phyloP scores from a whole-genome alignment of 2,888 invertebrate species.

The Linyphia triangularis region DNA sequence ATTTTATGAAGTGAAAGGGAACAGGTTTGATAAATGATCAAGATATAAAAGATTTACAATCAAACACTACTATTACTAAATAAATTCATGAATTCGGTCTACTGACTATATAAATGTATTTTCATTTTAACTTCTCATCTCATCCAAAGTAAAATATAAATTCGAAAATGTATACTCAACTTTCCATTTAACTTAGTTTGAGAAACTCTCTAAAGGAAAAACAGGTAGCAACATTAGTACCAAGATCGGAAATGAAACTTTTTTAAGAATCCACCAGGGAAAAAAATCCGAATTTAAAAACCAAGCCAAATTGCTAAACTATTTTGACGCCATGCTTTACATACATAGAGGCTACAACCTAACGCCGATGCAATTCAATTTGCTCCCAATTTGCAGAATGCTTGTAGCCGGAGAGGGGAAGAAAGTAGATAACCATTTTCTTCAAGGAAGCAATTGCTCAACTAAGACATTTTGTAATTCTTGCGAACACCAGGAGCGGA shows the following conservation, averaged over 20 bases:
- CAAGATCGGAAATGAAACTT: no score
- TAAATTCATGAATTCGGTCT: no score
- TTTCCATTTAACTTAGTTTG: neutral
- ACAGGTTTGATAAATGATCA: no score
- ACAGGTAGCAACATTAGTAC: neutral
- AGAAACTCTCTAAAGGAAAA: neutral
- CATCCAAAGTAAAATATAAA: no score
- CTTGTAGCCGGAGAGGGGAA: neutral
- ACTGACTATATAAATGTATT: no score
- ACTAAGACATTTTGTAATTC: conserved; percentile 58
- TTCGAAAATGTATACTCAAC: neutral
- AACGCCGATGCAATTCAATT: conserved; percentile 3
- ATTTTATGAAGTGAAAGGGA: no score
- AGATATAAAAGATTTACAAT: no score
- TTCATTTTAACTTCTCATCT: no score
- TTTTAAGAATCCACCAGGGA: neutral
- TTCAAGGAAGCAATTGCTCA: conserved; percentile 39
- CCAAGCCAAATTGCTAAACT: neutral
- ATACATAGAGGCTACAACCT: neutral
- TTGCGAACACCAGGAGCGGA: conserved; percentile 37
- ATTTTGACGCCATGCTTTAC: neutral
- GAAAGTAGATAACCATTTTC: conserved; percentile 27
- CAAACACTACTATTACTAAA: no score
- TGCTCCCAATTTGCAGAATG: neutral
- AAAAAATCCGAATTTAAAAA: neutral